Base-by-base conservation (phyloP, 2,888 invertebrate genomes). In the Eristalinus sepulchralis region DNA sequence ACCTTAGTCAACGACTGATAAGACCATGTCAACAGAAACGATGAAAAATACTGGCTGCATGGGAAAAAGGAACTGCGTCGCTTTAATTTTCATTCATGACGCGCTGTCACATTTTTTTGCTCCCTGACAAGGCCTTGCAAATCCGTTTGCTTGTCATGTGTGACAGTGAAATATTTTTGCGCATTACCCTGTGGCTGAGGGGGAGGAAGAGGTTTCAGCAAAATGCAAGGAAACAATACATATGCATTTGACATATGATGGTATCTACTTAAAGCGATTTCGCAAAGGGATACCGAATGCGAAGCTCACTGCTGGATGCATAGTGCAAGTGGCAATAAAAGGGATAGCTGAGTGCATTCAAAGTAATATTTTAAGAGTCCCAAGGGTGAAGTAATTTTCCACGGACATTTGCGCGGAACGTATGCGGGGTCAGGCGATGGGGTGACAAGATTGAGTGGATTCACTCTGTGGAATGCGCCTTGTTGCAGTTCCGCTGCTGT, bases 361-460 rank as follows among this genome's bases (percentile, higher is more conserved):
- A 70, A 83, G 83, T 86, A 83, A 86, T 86, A 83, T 86, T 79
- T 83, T 63, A 81, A 72, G 57, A 70, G 62, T 71, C 17, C 57
- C 78, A 83, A 75, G 78, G 83, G 63, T 72, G 47, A 72, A 72
- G 76, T 71, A 62, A 67, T 71, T 85, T 77, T 67, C 62, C 81
- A 84, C 57, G 63, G 78, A 78, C 66, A 79, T 75, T 79, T 82
- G 71, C 62, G 81, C 57, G 34, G 75, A 77, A 33, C 75, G 63
- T 60, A 62, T 72, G 67, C 24, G 24, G 24, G 13, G 11, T 13
- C 24, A 22, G 39, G 59, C 39, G 47, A 47, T 34, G 36, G 66
- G 53, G 59, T 64, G 62, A 33, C 68, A 85, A 85, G 85, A 85
- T 85, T 82, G 85, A 85, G 81, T 81, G 72, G 85, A 72, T 82